Base-by-base conservation (phyloP, 2,888 invertebrate species). In the Papilio gigon region DNA sequence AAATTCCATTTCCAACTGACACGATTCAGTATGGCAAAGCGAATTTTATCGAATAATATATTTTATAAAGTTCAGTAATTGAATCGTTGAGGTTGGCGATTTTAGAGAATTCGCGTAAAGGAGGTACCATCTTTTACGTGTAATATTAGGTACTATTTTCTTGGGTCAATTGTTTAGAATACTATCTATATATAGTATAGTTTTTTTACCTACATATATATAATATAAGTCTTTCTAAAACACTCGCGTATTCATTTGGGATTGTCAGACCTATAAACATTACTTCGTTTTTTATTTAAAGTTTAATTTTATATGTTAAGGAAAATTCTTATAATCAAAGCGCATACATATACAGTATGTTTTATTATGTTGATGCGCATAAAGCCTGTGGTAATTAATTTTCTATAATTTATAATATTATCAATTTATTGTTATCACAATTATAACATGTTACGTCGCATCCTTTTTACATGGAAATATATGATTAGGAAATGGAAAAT, bases 1-100 rank as follows among this genome's bases (percentile, higher is more conserved):
- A 78, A 85, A 75, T 73, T 73, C 74, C 72, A 87, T 86, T 82
- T 84, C n/a, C 81, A 83, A 81, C 80, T 78, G 80, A 76, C 79
- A 79, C 78, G 72, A 80, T 81, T 82, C n/a, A 81, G 82, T 81
- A 81, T 77, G 77, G 73, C 75, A 77, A 80, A 77, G 79, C 78
- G 65, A 78, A 82, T 82, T 80, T 82, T 74, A 71, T 72, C 70
- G 59, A 68, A 71, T 73, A 72, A 74, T 69, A 67, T 70, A 69
- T 59, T 27, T 33, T 37, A 67, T 50, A 42, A 66, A 67, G 60
- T 64, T 65, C 60, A 50, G 60, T 62, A 27, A 65, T 61, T 33
- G 33, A 69, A 20, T 67, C 56, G 17, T n/a, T 30, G n/a, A 56
- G 53, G 9, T 8, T 56, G 8, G 30, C 53, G 17, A 56, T 17